Base-by-base conservation (phyloP, 2,888 invertebrate genomes). In the Caenorhabditis auriculariae region DNA sequence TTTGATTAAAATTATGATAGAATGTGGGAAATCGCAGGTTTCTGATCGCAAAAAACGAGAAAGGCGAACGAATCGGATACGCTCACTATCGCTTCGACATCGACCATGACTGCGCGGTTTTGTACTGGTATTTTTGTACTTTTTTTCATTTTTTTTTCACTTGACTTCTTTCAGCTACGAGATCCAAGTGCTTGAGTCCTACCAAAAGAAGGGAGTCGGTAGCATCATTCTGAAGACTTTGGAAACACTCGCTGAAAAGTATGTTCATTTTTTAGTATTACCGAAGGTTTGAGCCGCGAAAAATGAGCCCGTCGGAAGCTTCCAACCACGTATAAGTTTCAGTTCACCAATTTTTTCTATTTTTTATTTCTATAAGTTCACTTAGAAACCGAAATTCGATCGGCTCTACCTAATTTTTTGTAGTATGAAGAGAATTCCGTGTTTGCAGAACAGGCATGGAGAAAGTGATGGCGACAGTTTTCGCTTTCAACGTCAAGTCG, bases 21-120 rank as follows among this genome's bases (percentile, higher is more conserved):
- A 53, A 29, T 19, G 12, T 9, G 9, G 39, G 4, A 4, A 6
- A 4, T 48, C 28, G 27, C n/a, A 19, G 23, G 15, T 19, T 37
- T 39, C 12, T 74, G 17, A 46, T 72, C 7, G 69, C 63, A 7
- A 9, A 27, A 26, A 69, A 69, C 35, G 55, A 53, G 21, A 62
- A 59, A 43, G 65, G 59, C 5, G 61, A 72, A 28, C 86, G 87
- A 0, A 83, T 90, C 50, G 91, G 88, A 2, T 90, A 90, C 82
- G 87, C 88, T 51, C 90, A 91, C 83, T 91, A 90, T 82, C 85
- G 91, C 80, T 91, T 91, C 84, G 91, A 90, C 81, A 85, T 90
- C 84, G 91, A 91, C 81, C 87, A 87, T 81, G 89, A 88, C 17
- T 85, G 87, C 72, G 80, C 66, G 75, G 90, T 90, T 5, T 82